Evolutionary conservation across 2,797 vertebrate genomes (phyloP), one percentile per base, ranked within the genome.

Genomic region (Anas bahamensis): DNA sequence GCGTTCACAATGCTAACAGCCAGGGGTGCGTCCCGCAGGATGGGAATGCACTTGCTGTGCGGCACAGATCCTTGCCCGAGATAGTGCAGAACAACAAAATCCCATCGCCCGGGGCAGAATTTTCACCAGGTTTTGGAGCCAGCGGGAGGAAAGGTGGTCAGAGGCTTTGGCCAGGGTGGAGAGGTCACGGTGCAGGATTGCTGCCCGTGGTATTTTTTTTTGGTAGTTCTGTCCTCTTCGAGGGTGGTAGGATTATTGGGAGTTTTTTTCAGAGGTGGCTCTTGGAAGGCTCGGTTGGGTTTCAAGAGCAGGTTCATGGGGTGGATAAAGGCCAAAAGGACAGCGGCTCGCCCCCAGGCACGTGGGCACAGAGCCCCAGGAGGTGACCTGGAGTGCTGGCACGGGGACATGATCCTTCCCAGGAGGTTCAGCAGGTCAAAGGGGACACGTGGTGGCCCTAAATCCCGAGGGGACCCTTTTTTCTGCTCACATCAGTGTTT

Each of bases 401-500:
- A 3, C 1, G 9, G 35, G 7, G 11, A 2, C 28, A 5, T 24
- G 6, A 39, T 41, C 17, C 60, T 63, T 41, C 37, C 17, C 2
- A 4, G 18, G 18, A 41, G 26, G 11, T 4, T 37, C 8, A 3
- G 17, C 29, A 52, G 16, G 13, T 12, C 1, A 3, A 65, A 44
- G 12, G 2, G 53, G n/a, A 31, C 60, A 9, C 0, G 0, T 24
- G 9, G 28, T 7, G 7, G 14, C 46, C 46, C 46, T 48, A 4
- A 7, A 5, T 13, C 46, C 46, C 22, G 13, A 48, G 23, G 46
- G 46, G 46, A 13, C 46, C 46, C 46, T 2, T 48, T 76, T 26
- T 71, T 8, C 29, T 57, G 14, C n/a, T 75, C 11, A 0, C 1
- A 2, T 76, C 46, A 18, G n/a, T 2, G 4, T 37, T 9, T 33